Conservation (phyloP, 2,888 invertebrate genomes). For the Nesidiocoris tenuis region DNA sequence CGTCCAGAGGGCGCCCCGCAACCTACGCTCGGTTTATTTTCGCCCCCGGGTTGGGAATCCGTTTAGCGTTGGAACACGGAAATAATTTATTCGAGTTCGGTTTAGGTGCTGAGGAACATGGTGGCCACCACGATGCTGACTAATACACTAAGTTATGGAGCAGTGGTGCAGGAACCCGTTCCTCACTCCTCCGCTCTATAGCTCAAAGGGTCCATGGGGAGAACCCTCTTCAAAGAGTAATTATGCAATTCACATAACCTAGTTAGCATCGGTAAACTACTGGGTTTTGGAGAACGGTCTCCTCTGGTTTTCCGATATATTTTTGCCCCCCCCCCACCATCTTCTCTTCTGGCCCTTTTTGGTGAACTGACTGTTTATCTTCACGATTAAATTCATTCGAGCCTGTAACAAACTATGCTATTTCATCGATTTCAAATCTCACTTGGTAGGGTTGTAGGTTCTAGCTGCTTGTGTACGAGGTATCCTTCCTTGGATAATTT, state of each 20-base stretch:
- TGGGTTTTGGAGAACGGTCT: not conserved
- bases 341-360: no score
- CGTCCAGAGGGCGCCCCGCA: not conserved
- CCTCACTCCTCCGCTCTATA: slow-evolving; percentile 4
- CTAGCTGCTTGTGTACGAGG: no score
- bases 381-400: no score
- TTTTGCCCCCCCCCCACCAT: no score
- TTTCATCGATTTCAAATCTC: no score
- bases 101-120: not conserved
- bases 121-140: slow-evolving; percentile 10
- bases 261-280: slow-evolving; percentile 27
- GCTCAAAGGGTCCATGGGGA: not conserved
- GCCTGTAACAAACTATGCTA: no score
- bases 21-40: slow-evolving; percentile 1
- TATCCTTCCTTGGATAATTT: no score
- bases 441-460: no score
- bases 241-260: slow-evolving; percentile 27
- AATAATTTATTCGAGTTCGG: slow-evolving; percentile 20
- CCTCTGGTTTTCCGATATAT: slow-evolving; percentile 15
- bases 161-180: not conserved
- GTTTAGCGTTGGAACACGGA: slow-evolving; percentile 9
- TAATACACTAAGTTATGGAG: slow-evolving; percentile 22
- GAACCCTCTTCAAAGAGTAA: slow-evolving; percentile 25
- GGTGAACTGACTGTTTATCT: no score
- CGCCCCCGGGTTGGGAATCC: not conserved